These are phyloP conservation scores for Liolophura sinensis DNA, from an alignment of 1,140 invertebrate species.

Conservation along the genomic window DNA sequence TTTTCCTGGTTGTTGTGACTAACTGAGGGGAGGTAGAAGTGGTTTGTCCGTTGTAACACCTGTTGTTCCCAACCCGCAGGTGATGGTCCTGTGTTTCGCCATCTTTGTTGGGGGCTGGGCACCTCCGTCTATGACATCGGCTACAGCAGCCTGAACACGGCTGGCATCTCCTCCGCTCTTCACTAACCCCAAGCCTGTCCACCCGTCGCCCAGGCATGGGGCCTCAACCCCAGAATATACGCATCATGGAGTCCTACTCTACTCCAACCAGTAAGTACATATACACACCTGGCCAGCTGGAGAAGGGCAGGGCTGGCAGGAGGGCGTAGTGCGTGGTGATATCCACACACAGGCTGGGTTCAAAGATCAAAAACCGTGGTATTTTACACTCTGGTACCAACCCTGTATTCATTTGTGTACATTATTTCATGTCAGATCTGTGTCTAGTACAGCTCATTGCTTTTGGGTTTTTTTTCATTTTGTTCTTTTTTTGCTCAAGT, in stretches of 20 bases:
- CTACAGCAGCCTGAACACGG: slow-evolving; percentile 24
- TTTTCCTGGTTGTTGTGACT: neutral
- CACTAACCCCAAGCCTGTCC: slow-evolving; percentile 30
- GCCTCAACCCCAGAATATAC: slow-evolving; percentile 33
- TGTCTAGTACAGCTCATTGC: no score
- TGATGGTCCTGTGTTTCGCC: slow-evolving; percentile 58
- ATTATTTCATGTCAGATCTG: no score
- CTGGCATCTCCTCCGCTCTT: slow-evolving; percentile 18
- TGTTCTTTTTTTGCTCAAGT: no score
- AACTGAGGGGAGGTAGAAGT: neutral
- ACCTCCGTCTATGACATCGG: slow-evolving; percentile 51
- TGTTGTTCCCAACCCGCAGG: slow-evolving; percentile 29
- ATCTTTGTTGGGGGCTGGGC: slow-evolving; percentile 57
- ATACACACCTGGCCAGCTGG: no score
- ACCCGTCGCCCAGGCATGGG: slow-evolving; percentile 39
- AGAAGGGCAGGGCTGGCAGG: no score
- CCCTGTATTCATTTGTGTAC: no score
- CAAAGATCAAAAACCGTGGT: no score
- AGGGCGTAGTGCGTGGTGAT: no score
- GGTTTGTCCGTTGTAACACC: neutral
- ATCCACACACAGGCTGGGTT: no score
- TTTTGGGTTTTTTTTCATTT: no score
- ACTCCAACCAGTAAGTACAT: slow-evolving; percentile 39
- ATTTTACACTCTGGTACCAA: no score
- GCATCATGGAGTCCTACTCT: slow-evolving; percentile 37